Evolutionary conservation across 2,888 invertebrate species (phyloP), one percentile per base, ranked within the genome.

Genomic region (Cryptophagus acutangulus): DNA sequence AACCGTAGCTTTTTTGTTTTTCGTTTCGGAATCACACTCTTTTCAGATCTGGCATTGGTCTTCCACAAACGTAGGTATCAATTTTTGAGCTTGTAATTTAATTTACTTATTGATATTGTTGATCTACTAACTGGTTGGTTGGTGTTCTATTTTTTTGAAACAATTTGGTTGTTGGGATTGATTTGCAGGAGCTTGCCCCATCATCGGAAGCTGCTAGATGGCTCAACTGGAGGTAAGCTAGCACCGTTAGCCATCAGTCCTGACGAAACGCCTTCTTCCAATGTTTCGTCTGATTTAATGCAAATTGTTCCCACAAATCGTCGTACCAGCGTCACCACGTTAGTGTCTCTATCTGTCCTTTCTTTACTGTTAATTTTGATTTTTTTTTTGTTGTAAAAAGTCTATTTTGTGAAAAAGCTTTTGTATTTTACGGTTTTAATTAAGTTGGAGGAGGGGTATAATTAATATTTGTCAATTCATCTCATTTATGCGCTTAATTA

Each of bases 171-270:
- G 8, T 29, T 8, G 30, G 30, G 6, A 12, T 33, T 33, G 14
- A 14, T 3, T 31, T 31, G 16, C 16, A 31, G 31, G 31, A 31
- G 12, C 16, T 13, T 31, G 16, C 31, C 31, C 3, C 75, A 74
- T 16, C 75, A 74, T 63, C 71, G 74, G 55, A 75, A 68, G 52
- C 57, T 67, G 49, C 48, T 66, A 45, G 64, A 65, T 37, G 65
- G 65, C 55, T 65, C 70, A 49, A 59, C 70, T 51, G 71, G 72
- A 63, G 71, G 71, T 64, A 76, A 75, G 65, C 67, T 75, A 59
- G 71, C 75, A 52, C 72, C 75, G 47, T 69, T 75, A 57, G 72
- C 74, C 51, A 74, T 70, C 64, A 75, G 75, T 61, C 74, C 75
- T 50, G 74, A 74, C 52, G 73, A 73, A 51, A 71, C 71, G 61